Base-by-base conservation (phyloP, 2,888 invertebrate species). In the Poecilobothrus nobilitatus region DNA sequence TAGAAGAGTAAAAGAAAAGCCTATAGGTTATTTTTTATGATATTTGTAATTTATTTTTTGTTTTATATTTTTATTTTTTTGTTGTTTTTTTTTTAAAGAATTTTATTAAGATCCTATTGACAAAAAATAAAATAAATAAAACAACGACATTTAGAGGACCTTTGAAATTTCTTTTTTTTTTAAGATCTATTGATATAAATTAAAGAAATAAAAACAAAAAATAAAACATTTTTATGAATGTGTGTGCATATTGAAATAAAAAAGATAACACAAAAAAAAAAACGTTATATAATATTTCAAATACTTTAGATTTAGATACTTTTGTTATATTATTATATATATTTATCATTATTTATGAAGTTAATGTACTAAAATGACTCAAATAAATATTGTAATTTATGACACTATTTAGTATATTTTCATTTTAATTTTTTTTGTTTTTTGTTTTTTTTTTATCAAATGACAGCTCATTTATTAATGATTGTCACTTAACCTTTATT, bases 161-260 rank as follows among this genome's bases (percentile, higher is more conserved):
- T 53, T 62, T 34, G n/a, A 63, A 61, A 15, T 44, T 41, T 64
- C 21, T 27, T 27, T 27, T 27, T n/a, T n/a, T 5, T 12, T n/a
- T 66, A 63, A 66, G 61, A 53, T 63, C 64, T 64, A 33, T 64
- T 64, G 53, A 63, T 63, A 33, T 37, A 65, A 33, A 65, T 64
- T 27, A 21, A 53, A 53, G 53, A 53, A n/a, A 53, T 6, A 12
- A 10, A n/a, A 53, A 53, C 53, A 53, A n/a, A 44, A 18, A n/a
- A 53, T 18, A 53, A 53, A 53, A 53, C 15, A 53, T 12, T 53
- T 6, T 53, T 18, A 53, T 53, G 18, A 6, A 53, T 53, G 53
- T 53, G 53, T 53, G 2, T 53, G 18, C 18, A 18, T 53, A 2
- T 37, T 37, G 37, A 8, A 37, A 37, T 37, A 37, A 1, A 10